Percentiles rank a stretch among this genome's conserved stretches.
Conservation (phyloP, 2,113 vertebrate species). For the Cyanoliseus patagonus region DNA sequence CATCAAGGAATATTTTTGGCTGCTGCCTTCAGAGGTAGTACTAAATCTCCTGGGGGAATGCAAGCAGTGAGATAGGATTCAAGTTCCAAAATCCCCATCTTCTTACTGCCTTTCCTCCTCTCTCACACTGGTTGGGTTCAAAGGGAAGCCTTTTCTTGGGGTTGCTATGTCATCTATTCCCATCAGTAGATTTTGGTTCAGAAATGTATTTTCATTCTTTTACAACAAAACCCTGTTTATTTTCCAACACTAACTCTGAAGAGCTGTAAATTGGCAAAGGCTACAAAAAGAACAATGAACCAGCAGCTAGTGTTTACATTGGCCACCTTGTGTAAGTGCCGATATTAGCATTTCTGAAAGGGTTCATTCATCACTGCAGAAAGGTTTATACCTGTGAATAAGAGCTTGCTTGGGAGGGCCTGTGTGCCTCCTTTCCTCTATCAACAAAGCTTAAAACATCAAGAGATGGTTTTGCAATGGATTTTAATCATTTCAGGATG, state of each 20-base stretch:
- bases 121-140: background rate
- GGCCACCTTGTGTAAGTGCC: background rate
- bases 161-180: background rate
- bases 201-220: constrained; percentile 3
- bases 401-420: background rate
- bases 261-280: constrained; percentile 38
- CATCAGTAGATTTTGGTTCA: background rate
- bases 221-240: background rate
- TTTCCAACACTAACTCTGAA: background rate
- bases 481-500: background rate
- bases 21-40: constrained; percentile 21
- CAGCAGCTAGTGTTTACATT: constrained; percentile 10
- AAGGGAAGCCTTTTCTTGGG: background rate
- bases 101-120: background rate
- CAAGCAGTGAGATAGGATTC: constrained; percentile 11
- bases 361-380: constrained; percentile 47
- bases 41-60: background rate
- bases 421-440: constrained; percentile 8
- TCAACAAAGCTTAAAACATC: constrained; percentile 2
- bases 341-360: constrained; percentile 51
- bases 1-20: constrained; percentile 31
- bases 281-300: constrained; percentile 25
- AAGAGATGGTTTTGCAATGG: constrained; percentile 6
- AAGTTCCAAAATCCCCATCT: background rate
- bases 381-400: constrained; percentile 46